Percentiles rank a stretch among this genome's conserved stretches.
Conservation (phyloP, 2,113 vertebrate genomes). For the Pedetes capensis region DNA sequence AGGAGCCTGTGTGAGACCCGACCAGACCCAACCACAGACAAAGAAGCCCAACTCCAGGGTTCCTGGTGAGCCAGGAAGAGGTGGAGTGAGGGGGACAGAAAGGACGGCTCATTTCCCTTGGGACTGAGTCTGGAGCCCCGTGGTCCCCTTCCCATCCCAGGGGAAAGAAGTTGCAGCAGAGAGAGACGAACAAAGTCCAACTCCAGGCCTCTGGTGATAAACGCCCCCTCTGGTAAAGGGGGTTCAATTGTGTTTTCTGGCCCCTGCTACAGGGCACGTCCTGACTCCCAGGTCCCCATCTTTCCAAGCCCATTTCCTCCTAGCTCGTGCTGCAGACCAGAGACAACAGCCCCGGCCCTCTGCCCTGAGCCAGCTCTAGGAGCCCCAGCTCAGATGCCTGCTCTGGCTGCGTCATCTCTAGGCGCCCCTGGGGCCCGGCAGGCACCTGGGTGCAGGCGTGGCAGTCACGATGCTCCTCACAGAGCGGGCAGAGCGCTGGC, state of each 20-base stretch:
- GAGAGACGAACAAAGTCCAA: background rate
- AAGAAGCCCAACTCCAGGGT: no score
- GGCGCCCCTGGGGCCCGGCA: fast-evolving
- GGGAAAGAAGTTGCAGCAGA: fast-evolving
- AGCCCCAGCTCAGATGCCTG: background rate
- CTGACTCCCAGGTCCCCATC: background rate
- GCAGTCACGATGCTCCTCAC: constrained; percentile 93
- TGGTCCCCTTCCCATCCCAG: background rate
- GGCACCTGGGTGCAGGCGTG: constrained; percentile 90
- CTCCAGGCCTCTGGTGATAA: background rate
- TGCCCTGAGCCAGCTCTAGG: background rate
- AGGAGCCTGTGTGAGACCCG: background rate
- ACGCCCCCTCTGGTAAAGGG: background rate
- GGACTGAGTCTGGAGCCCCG: background rate
- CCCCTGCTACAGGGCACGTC: background rate
- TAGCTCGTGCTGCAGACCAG: background rate
- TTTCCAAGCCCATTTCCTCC: background rate
- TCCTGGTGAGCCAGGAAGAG: no score
- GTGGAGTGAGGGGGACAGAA: background rate
- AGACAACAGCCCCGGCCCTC: background rate
- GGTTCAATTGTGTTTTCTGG: fast-evolving
- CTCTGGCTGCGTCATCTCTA: background rate
- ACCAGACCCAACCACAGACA: no score
- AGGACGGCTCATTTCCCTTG: background rate
- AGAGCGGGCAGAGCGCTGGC: constrained; percentile 90